Conservation (phyloP, 2,797 vertebrate genomes). For the Lepilemur ruficaudatus region DNA sequence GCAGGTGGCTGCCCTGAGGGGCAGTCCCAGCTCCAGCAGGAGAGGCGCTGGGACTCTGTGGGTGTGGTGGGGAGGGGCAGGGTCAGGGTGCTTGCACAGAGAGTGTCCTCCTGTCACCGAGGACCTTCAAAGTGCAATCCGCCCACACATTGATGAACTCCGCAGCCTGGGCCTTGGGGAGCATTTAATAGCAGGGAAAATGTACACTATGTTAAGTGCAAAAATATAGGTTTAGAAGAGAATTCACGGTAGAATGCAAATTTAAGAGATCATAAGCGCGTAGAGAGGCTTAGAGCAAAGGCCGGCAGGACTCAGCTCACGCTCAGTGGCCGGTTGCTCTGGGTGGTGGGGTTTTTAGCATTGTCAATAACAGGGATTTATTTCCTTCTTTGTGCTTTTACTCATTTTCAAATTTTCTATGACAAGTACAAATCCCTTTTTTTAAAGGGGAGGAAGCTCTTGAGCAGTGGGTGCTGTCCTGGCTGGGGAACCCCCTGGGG, state of each 20-base stretch:
- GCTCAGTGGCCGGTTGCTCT: accelerated
- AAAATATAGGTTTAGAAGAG: neutral
- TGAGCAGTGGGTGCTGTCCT: neutral
- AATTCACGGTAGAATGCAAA: neutral
- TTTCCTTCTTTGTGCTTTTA: neutral
- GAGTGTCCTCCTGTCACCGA: neutral
- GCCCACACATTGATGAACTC: accelerated
- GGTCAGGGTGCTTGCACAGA: neutral
- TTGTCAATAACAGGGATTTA: neutral
- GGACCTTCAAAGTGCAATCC: neutral
- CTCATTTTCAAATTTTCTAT: neutral
- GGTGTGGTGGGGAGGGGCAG: neutral
- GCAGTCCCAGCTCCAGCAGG: no score
- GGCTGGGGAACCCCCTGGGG: neutral
- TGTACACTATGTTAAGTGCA: neutral
- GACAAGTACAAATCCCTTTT: neutral
- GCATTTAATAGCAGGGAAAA: neutral
- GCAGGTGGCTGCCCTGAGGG: neutral
- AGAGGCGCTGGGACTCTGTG: neutral
- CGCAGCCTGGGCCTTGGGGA: neutral
- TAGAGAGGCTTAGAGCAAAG: neutral
- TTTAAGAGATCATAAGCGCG: neutral
- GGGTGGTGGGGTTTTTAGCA: neutral
- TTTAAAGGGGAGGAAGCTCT: accelerated
- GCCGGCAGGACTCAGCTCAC: accelerated